A percentile compares a stretch with the other conserved stretches of the same genome.
phyloP scores from a whole-genome alignment of 2,113 vertebrate species.

The Thalassarche chlororhynchos region DNA sequence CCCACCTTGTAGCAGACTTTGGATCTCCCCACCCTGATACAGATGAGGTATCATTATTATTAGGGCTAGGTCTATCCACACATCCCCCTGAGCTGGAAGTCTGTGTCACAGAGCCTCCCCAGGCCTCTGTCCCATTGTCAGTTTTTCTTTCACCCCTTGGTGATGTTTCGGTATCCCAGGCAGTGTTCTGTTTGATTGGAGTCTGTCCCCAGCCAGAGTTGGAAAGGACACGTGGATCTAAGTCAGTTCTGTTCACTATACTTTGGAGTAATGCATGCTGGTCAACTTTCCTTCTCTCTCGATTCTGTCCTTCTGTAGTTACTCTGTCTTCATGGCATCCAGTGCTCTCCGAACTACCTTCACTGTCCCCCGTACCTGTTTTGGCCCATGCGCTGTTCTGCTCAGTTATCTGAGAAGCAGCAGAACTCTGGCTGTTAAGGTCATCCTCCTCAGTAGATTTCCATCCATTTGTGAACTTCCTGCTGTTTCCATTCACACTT shows the following conservation, averaged over 20 bases:
- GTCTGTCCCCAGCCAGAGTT: slow-evolving; percentile 99
- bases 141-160: slow-evolving; percentile 84
- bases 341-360: slow-evolving; percentile 87
- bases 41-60: slow-evolving; percentile 79
- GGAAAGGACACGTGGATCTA: slow-evolving; percentile 96
- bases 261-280: slow-evolving; percentile 79
- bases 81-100: slow-evolving; percentile 87
- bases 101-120: slow-evolving; percentile 86
- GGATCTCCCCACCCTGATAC: slow-evolving; percentile 82
- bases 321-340: slow-evolving; percentile 83
- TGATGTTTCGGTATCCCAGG: slow-evolving; percentile 89
- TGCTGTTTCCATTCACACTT: slow-evolving; percentile 68
- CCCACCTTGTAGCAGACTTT: slow-evolving; percentile 85
- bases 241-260: slow-evolving; percentile 80
- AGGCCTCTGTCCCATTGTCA: slow-evolving; percentile 86
- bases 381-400: slow-evolving; percentile 82
- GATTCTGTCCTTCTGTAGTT: slow-evolving; percentile 72
- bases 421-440: slow-evolving; percentile 66
- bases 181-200: slow-evolving; percentile 94
- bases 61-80: slow-evolving; percentile 79
- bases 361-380: slow-evolving; percentile 80
- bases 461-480: slow-evolving; percentile 92
- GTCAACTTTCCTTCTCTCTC: slow-evolving; percentile 81
- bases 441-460: slow-evolving; percentile 92
- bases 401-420: slow-evolving; percentile 66